Evolutionary conservation across 2,888 invertebrate genomes (phyloP), one percentile per base, ranked within the genome.

Genomic region (Oscheius sp.): DNA sequence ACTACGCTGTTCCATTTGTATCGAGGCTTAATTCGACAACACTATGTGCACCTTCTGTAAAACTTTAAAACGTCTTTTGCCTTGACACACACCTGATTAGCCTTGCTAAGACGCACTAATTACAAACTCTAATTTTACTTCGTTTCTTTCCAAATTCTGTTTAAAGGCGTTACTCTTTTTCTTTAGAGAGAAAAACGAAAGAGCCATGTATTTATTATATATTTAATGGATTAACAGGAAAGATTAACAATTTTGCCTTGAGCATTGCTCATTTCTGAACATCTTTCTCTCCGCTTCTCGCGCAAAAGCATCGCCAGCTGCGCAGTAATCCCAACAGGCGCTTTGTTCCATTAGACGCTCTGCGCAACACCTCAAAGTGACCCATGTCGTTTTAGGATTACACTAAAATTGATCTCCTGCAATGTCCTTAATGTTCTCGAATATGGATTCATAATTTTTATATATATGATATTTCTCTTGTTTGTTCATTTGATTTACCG

Each of bases 311-410:
- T 33, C 59, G 26, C 41, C 44, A 17, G 12, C 28, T 44, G 59
- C 59, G 59, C 59, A 59, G 59, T 59, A 59, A 59, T 44, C 59
- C 44, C 59, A 59, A 59, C 59, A 59, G 59, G 44, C 59, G 59
- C 59, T 41, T 59, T 33, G 12, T 17, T 28, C 41, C 59, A 44
- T 59, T 59, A 28, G 59, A 59, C 41, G 59, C 26, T 6, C 44
- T 30, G 54, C 54, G 54, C 54, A 32, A 32, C 54, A 47, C 47
- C 47, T 47, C 20, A 47, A 47, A 47, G n/a, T 47, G 22, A 47
- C 47, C 47, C 22, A 47, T 24, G 36, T 36, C 36, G 36, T 36
- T 47, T 54, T 36, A 54, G 33, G 32, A 54, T 54, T 54, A 33
- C 54, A 54, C 54, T 3, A 6, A 17, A 20, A 12, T 51, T 51